These are phyloP conservation scores for Oxycera nigricornis DNA, from an alignment of 2,888 invertebrate genomes.

Conservation along the genomic window DNA sequence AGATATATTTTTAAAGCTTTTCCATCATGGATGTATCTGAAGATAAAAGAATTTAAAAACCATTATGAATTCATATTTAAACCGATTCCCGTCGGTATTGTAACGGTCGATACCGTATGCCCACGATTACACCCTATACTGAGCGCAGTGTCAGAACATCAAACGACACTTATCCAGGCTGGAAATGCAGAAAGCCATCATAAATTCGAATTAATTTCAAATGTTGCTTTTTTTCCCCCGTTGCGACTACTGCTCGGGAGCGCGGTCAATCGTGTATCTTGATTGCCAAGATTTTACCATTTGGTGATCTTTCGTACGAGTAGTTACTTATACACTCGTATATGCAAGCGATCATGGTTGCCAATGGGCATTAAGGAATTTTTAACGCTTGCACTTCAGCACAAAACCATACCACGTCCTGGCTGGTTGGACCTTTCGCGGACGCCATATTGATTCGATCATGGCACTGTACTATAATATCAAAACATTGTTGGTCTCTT, in stretches of 20 bases:
- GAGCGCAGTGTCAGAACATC: neutral
- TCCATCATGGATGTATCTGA: no score
- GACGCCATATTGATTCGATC: conserved; percentile 20
- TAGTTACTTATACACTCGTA: neutral
- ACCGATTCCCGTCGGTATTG: no score
- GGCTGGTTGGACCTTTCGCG: neutral
- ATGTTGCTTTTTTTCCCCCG: conserved; percentile 15
- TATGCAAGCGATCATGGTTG: conserved; percentile 15
- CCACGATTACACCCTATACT: neutral
- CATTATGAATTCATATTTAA: no score
- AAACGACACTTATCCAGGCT: neutral
- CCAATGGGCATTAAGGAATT: conserved; percentile 13
- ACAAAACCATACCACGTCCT: conserved; percentile 3
- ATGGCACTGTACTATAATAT: conserved; percentile 9
- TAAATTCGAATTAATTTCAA: conserved; percentile 44
- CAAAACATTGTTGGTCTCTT: neutral
- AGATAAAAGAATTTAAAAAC: no score
- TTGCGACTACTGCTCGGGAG: neutral
- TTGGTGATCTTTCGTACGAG: neutral
- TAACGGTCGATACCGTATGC: no score
- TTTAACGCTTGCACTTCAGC: neutral
- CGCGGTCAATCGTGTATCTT: neutral
- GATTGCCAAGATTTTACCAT: neutral
- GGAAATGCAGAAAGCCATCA: conserved; percentile 41
- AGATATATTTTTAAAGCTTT: no score